These are phyloP conservation scores for Orchesella cincta DNA, from an alignment of 1,140 invertebrate species.

Conservation along the genomic window DNA sequence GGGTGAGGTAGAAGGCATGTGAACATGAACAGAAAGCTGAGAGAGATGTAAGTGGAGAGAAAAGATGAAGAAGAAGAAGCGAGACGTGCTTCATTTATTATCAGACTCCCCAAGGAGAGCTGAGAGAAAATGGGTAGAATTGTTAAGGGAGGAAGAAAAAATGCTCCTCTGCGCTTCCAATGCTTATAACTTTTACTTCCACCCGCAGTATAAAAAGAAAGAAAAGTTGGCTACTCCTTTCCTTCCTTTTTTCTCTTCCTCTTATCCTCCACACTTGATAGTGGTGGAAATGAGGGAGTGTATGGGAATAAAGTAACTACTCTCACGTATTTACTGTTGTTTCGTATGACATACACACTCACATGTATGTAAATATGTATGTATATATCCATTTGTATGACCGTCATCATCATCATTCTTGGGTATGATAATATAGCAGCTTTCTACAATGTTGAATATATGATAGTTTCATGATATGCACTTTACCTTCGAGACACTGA, in stretches of 20 bases:
- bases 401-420: too few relatives aligned
- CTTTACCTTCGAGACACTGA: too few relatives aligned
- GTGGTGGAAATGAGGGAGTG: too few relatives aligned
- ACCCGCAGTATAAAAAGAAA: background rate
- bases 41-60: background rate
- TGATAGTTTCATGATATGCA: too few relatives aligned
- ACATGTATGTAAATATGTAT: too few relatives aligned
- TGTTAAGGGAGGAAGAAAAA: background rate
- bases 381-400: too few relatives aligned
- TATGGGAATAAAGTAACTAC: too few relatives aligned
- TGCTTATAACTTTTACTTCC: too few relatives aligned
- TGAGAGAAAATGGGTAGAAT: background rate
- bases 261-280: background rate
- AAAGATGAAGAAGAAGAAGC: background rate
- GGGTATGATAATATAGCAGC: too few relatives aligned
- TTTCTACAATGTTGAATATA: too few relatives aligned
- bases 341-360: background rate
- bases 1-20: too few relatives aligned
- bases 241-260: background rate
- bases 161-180: too few relatives aligned
- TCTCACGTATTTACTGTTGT: background rate
- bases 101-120: slow-evolving; percentile 22
- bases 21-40: background rate
- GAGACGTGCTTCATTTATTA: slow-evolving; percentile 29
- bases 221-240: background rate